A percentile compares a stretch with the other conserved stretches of the same genome.
Evolutionary conservation across 2,797 vertebrate genomes (phyloP).

Genomic region (Alfaro cultratus): DNA sequence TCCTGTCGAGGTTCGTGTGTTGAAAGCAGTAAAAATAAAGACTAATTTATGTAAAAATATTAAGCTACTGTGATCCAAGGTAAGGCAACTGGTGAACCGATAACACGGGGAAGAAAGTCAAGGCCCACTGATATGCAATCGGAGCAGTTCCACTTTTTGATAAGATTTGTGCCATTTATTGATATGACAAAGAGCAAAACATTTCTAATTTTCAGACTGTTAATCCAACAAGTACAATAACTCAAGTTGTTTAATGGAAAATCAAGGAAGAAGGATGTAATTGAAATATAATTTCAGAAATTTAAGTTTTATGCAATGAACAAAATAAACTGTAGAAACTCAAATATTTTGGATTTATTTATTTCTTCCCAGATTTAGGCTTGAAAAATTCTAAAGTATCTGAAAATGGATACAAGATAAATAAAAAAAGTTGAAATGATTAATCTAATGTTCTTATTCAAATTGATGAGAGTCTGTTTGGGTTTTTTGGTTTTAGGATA

Average conservation of each 20-base stretch:
- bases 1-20: not conserved
- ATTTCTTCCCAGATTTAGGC: not conserved
- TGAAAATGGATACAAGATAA: not conserved
- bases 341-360: not conserved
- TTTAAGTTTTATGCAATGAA: not conserved
- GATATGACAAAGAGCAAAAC: not conserved
- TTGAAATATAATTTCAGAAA: not conserved
- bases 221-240: not conserved
- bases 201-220: not conserved
- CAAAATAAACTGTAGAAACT: not conserved
- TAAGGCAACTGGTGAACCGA: not conserved
- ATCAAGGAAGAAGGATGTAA: not conserved
- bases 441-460: not conserved
- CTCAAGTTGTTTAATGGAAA: not conserved
- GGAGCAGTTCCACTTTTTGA: not conserved
- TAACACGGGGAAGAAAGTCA: not conserved
- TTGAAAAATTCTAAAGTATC: not conserved
- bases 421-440: not conserved
- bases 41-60: not conserved
- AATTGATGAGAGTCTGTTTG: not conserved
- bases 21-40: not conserved
- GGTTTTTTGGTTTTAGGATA: not conserved
- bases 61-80: not conserved
- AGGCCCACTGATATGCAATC: slow-evolving; percentile 6
- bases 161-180: not conserved